These are phyloP conservation scores for Macrostomum cliftonense DNA, from an alignment of 2,888 invertebrate species.

Conservation along the genomic window DNA sequence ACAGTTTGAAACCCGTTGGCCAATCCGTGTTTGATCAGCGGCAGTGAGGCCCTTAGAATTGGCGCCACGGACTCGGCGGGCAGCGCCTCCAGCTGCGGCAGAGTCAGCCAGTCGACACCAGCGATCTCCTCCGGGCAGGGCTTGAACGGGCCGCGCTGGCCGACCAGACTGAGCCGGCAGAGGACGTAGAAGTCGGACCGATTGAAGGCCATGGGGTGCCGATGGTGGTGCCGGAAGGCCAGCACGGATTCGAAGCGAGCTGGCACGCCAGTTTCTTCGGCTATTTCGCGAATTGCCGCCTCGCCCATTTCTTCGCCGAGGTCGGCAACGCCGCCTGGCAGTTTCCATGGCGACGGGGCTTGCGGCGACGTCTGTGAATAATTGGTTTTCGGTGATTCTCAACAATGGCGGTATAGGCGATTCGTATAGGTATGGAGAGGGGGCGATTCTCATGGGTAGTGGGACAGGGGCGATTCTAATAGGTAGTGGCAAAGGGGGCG, in stretches of 20 bases:
- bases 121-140: conserved; percentile 24
- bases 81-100: conserved; percentile 16
- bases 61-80: too few species aligned
- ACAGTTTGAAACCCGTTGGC: too few species aligned
- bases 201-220: conserved; percentile 28
- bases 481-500: too few species aligned
- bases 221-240: conserved; percentile 28
- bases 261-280: conserved; percentile 30
- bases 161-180: conserved; percentile 24
- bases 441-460: too few species aligned
- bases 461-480: too few species aligned
- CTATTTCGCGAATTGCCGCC: conserved; percentile 27
- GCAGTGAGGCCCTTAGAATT: too few species aligned
- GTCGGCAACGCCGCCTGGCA: conserved; percentile 30
- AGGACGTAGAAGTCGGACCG: conserved; percentile 30
- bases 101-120: conserved; percentile 24
- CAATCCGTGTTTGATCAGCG: too few species aligned
- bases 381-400: too few species aligned
- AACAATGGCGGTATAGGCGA: too few species aligned
- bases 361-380: too few species aligned
- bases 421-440: too few species aligned
- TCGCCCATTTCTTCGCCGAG: conserved; percentile 27
- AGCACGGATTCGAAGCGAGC: conserved; percentile 26
- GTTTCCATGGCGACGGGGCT: conserved; percentile 23
- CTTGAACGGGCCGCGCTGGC: conserved; percentile 9